phyloP scores from a whole-genome alignment of 1,140 invertebrate species.

The Doryteuthis pealeii region DNA sequence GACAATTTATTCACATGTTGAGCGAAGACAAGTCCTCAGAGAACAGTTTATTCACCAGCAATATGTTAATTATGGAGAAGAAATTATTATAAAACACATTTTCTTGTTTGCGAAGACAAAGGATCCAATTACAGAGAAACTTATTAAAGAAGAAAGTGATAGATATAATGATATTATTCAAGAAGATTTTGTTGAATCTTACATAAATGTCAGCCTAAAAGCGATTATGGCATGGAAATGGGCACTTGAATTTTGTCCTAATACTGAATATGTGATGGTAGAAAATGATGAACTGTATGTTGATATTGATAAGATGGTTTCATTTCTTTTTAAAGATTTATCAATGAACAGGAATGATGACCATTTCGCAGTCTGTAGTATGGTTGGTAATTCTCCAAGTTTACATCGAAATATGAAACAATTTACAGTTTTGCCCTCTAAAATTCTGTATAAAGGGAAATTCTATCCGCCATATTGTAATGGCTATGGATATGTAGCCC shows the following conservation, averaged over 20 bases:
- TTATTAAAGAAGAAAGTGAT: constrained; percentile 19
- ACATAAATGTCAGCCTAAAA: constrained; percentile 30
- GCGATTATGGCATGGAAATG: constrained; percentile 35
- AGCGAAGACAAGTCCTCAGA: too few relatives aligned
- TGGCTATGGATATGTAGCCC: background rate
- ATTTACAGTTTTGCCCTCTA: too few relatives aligned
- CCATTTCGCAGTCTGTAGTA: too few relatives aligned
- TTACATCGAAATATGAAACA: too few relatives aligned
- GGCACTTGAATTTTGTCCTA: constrained; percentile 23
- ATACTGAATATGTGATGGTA: constrained; percentile 24
- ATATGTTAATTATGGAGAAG: too few relatives aligned
- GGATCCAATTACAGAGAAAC: background rate
- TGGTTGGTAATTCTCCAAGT: too few relatives aligned
- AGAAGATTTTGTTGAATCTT: constrained; percentile 32
- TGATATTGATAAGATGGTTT: background rate
- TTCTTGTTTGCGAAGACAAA: too few relatives aligned
- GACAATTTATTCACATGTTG: too few relatives aligned
- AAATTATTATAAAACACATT: too few relatives aligned
- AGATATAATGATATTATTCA: constrained; percentile 33
- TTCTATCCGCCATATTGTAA: background rate
- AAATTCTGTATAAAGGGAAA: background rate
- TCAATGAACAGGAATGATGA: too few relatives aligned
- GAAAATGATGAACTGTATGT: constrained; percentile 38
- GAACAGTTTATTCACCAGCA: too few relatives aligned
- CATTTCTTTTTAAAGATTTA: background rate